Percentiles rank a stretch among this genome's conserved stretches.
Conservation (phyloP, 2,113 vertebrate species). For the Propithecus coquereli region DNA sequence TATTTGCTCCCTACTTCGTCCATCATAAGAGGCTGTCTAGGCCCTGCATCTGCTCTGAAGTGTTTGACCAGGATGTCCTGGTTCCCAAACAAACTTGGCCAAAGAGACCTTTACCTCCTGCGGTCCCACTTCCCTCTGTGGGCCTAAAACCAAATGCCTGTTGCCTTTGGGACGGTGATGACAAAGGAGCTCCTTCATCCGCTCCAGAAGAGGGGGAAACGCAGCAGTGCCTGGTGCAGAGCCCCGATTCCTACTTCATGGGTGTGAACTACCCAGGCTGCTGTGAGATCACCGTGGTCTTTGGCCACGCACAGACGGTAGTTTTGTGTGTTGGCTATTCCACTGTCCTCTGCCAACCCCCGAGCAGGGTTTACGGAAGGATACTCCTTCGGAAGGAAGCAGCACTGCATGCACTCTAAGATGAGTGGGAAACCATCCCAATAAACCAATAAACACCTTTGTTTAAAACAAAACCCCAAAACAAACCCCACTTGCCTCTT, state of each 20-base stretch:
- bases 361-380: not conserved
- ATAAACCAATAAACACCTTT: not conserved
- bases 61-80: not conserved
- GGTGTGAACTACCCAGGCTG: too few relatives aligned
- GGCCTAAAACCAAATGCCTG: not conserved
- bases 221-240: not conserved
- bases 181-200: too few relatives aligned
- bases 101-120: not conserved
- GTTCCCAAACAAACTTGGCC: not conserved
- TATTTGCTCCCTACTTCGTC: not conserved
- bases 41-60: not conserved
- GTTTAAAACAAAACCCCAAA: not conserved
- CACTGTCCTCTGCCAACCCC: not conserved
- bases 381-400: not conserved
- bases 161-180: not conserved
- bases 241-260: not conserved
- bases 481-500: not conserved
- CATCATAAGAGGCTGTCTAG: not conserved
- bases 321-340: not conserved
- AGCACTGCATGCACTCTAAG: not conserved
- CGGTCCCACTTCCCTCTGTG: not conserved
- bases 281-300: too few relatives aligned
- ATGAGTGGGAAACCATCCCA: not conserved
- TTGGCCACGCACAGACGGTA: not conserved
- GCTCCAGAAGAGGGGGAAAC: not conserved